Evolutionary conservation across 2,888 invertebrate species (phyloP).

Genomic region (Brenthis hecate): DNA sequence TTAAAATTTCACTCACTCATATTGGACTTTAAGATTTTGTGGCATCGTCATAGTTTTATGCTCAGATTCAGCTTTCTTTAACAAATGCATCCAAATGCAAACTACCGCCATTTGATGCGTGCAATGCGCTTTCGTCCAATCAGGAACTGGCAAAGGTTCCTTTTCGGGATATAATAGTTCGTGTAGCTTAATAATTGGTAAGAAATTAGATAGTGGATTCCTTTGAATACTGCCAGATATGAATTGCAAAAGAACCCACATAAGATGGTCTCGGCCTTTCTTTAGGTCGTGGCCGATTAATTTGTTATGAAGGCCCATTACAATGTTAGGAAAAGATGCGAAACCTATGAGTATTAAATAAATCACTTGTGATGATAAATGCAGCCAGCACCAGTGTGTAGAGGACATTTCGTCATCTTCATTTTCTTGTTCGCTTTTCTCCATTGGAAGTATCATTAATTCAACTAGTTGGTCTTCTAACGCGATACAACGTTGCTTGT

Average conservation of each 20-base stretch:
- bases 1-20: conserved; percentile 84
- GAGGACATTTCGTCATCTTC: conserved; percentile 84
- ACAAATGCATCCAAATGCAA: conserved; percentile 97
- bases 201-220: conserved; percentile 93
- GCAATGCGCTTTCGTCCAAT: conserved; percentile 92
- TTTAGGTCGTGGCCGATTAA: conserved; percentile 90
- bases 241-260: conserved; percentile 99
- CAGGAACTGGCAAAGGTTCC: conserved; percentile 94
- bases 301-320: conserved; percentile 93
- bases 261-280: conserved; percentile 97
- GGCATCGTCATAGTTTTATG: conserved; percentile 92
- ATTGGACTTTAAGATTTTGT: conserved; percentile 90
- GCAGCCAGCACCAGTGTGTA: conserved; percentile 94
- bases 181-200: conserved; percentile 94
- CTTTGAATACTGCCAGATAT: conserved; percentile 98
- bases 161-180: conserved; percentile 96
- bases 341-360: conserved; percentile 97
- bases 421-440: conserved; percentile 89
- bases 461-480: conserved; percentile 96
- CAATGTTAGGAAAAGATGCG: conserved; percentile 95
- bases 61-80: conserved; percentile 95
- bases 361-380: conserved; percentile 95
- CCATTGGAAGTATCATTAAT: conserved; percentile 95
- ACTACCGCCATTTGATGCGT: conserved; percentile 96
- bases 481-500: conserved; percentile 92